Evolutionary conservation across 2,888 invertebrate species (phyloP), one percentile per base, ranked within the genome.

Genomic region (Saturnia japonica): DNA sequence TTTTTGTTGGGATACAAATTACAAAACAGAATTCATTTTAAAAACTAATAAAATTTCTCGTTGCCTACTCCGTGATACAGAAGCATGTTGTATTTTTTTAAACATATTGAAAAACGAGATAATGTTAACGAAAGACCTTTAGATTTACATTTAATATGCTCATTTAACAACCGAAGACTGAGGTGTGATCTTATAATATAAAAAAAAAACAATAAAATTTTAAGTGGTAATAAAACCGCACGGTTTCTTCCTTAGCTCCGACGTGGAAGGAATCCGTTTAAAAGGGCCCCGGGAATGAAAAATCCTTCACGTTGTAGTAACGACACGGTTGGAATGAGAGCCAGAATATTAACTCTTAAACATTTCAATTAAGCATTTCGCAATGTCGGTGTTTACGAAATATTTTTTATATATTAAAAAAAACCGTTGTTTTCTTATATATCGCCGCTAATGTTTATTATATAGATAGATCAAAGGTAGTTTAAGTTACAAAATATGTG

Each of bases 281-380:
- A 42, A 19, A 12, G 40, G 64, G 64, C 19, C 3, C 40, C 40
- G 40, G n/a, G 40, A 64, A 40, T 64, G 64, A 64, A 64, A 64
- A 64, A 72, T 68, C 25, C 19, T 64, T 19, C n/a, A n/a, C 34
- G 16, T 64, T n/a, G 34, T 64, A 11, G 64, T 64, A n/a, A 1
- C 40, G 40, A 34, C 28, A 19, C 34, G 64, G 40, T 64, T 64
- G 40, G 40, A 6, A 12, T 64, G 40, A 40, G 40, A 40, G 1
- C 25, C 68, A 16, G 64, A 64, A 64, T 40, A 40, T 64, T 64
- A 64, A 64, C 40, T 40, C n/a, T 25, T 14, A 28, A 34, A 64
- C 40, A 64, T 64, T 16, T 40, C 64, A 64, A 40, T 64, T 40
- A 34, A 14, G 8, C 8, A 22, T 64, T 64, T 67, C 25, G 28